These are phyloP conservation scores for Mythimna vitellina DNA, from an alignment of 2,888 invertebrate genomes.

Conservation along the genomic window DNA sequence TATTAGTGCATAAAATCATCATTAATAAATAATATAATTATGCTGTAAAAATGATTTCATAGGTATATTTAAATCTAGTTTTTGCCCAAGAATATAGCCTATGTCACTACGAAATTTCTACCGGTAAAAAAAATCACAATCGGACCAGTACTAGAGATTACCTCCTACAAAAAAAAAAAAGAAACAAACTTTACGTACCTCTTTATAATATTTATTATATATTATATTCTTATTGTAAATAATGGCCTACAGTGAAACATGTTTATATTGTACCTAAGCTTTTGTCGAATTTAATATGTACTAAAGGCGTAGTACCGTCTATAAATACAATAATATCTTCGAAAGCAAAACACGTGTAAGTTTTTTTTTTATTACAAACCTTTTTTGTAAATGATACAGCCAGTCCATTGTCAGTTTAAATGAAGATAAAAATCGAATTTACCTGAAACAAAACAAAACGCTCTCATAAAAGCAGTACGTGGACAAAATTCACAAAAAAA, in stretches of 20 bases:
- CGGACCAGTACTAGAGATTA: no score
- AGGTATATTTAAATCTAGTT: no score
- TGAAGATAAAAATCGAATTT: constrained; percentile 35
- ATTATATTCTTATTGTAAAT: background rate
- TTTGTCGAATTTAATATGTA: background rate
- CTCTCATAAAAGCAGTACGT: constrained; percentile 16
- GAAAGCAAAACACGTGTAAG: background rate
- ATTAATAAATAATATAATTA: no score
- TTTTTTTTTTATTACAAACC: constrained; percentile 23
- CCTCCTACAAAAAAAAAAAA: no score
- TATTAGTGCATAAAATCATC: no score
- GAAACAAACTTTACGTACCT: no score
- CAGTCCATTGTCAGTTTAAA: constrained; percentile 12
- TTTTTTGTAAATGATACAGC: constrained; percentile 24
- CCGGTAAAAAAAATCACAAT: no score
- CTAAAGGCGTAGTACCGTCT: background rate
- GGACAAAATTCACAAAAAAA: constrained; percentile 28
- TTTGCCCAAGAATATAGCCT: no score
- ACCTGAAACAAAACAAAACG: constrained; percentile 47
- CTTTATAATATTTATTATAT: no score
- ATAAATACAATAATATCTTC: constrained; percentile 1
- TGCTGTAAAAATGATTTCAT: background rate
- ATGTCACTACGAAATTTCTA: no score
- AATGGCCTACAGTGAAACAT: background rate
- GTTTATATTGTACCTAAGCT: background rate